Conservation (phyloP, 2,888 invertebrate genomes). For the Aspidiotus destructor region DNA sequence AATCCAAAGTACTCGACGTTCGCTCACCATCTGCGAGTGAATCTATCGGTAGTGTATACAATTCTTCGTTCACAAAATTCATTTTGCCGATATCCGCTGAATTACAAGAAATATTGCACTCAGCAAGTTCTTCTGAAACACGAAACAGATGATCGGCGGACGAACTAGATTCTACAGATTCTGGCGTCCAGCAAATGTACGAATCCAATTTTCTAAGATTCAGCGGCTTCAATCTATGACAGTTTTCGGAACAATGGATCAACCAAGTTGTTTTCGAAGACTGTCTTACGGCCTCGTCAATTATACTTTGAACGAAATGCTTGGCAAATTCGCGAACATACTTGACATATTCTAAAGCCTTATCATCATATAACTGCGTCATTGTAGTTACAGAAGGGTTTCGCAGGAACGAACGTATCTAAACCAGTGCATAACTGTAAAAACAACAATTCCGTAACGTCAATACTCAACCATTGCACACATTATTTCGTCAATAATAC, state of each 20-base stretch:
- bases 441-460: too few species aligned
- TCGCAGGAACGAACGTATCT: neutral
- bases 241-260: slow-evolving; percentile 19
- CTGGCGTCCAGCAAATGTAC: slow-evolving; percentile 9
- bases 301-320: slow-evolving; percentile 22
- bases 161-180: neutral
- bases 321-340: slow-evolving; percentile 11
- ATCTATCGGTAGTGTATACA: slow-evolving; percentile 23
- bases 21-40: neutral
- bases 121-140: neutral
- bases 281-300: slow-evolving; percentile 22
- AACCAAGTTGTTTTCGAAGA: slow-evolving; percentile 16
- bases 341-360: slow-evolving; percentile 7
- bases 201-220: slow-evolving; percentile 3
- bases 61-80: neutral
- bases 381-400: neutral
- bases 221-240: neutral
- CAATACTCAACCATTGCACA: too few species aligned
- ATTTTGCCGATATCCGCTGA: slow-evolving; percentile 3
- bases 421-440: too few species aligned
- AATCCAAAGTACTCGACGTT: neutral
- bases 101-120: neutral
- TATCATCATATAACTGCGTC: neutral
- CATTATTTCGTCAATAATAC: too few species aligned
- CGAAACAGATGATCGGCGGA: neutral